Base-by-base conservation (phyloP, 35 echinoderm and acorn worm genomes). In the Holothuria glaberrima region DNA sequence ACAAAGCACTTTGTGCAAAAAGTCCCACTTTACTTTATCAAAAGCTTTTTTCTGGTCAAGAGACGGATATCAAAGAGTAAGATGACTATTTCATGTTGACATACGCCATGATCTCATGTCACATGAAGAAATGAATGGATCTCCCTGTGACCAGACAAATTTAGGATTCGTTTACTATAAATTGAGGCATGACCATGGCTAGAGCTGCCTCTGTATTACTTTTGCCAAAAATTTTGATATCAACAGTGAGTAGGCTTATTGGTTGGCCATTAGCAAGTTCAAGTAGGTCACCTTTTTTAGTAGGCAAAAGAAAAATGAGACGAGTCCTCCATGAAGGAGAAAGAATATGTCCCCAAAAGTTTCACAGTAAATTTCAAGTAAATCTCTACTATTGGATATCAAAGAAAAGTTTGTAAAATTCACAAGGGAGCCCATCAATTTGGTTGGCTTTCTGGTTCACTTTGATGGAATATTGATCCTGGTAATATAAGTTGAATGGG, bases 341-440 rank as follows among this genome's bases (percentile, higher is more conserved):
- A 9, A 92, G 45, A 26, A 16, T 54, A 12, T 58, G 34, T 1
- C 9, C 34, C 9, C 28, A 13, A 34, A 83, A 94, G 0, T 36
- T 21, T 28, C 30, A 17, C 28, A 25, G 31, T 31, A 68, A 90
- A 66, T 90, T 87, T 12, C 66, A 45, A 0, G 90, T 9, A 3
- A 94, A 66, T 28, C 85, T 76, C 24, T n/a, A 38, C 19, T 29
- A 35, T 5, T 84, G 5, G 19, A 89, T 28, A 17, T 89, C 71
- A 89, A 89, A 89, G 38, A 81, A 93, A 18, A 21, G 4, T 16
- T 66, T 25, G 58, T 93, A 93, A 86, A 93, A 89, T 70, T 93
- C 86, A 16, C 52, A 58, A 6, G 92, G 86, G 4, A 94, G 46
- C 3, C 92, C 92, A 45, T 94, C 92, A 5, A 9, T 38, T 10